Conservation (phyloP, 2,888 invertebrate species). For the Caenorhabditis becei region DNA sequence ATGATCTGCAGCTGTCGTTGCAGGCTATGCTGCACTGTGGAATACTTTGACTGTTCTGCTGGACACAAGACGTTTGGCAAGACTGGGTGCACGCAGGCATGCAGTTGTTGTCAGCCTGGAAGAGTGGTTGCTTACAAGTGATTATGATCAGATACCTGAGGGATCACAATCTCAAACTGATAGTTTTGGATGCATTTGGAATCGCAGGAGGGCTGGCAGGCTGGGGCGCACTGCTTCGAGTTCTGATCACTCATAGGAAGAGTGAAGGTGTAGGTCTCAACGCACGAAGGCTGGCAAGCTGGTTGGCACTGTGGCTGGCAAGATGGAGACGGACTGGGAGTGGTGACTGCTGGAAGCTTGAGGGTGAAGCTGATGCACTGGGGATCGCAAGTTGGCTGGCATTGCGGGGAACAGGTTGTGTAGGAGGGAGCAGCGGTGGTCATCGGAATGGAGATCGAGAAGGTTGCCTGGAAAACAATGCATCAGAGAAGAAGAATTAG, state of each 20-base stretch:
- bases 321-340: constrained; percentile 31
- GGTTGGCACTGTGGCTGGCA: constrained; percentile 65
- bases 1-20: constrained; percentile 58
- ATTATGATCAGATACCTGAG: constrained; percentile 14
- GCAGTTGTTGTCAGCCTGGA: constrained; percentile 65
- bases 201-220: constrained; percentile 66
- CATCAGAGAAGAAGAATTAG: no score
- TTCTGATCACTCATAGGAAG: constrained; percentile 43
- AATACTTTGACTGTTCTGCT: constrained; percentile 57
- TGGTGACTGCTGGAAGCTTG: constrained; percentile 44
- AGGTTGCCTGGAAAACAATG: constrained; percentile 40
- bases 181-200: constrained; percentile 68
- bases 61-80: constrained; percentile 62
- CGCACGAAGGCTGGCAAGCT: constrained; percentile 57
- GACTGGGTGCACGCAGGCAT: constrained; percentile 67
- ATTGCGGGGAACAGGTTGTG: constrained; percentile 42
- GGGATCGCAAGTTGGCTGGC: constrained; percentile 60
- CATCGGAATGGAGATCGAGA: constrained; percentile 44
- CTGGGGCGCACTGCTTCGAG: constrained; percentile 62
- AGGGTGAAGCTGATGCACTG: constrained; percentile 60
- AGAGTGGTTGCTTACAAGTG: neutral
- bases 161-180: constrained; percentile 70
- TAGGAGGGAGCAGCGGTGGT: constrained; percentile 40
- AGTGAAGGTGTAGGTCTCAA: constrained; percentile 55
- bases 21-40: constrained; percentile 63